phyloP scores from a whole-genome alignment of 2,888 invertebrate species.

The Lysandra bellargus region DNA sequence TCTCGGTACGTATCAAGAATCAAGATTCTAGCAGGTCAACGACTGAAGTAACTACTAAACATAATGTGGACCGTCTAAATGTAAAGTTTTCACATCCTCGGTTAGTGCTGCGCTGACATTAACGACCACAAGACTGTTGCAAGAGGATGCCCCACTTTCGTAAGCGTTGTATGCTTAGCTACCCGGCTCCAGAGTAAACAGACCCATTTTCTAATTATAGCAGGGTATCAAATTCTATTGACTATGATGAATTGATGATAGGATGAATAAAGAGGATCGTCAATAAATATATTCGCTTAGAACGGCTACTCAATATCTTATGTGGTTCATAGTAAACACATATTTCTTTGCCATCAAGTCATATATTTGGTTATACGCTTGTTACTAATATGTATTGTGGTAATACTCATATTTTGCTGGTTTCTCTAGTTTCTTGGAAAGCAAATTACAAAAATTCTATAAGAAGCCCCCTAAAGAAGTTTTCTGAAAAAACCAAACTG shows the following conservation, averaged over 20 bases:
- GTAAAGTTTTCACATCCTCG: slow-evolving; percentile 32
- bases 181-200: slow-evolving; percentile 1
- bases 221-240: not conserved
- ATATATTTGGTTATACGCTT: not conserved
- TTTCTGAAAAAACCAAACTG: not conserved
- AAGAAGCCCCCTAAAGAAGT: not conserved
- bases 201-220: not conserved
- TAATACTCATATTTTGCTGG: not conserved
- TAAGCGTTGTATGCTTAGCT: not conserved
- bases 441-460: not conserved
- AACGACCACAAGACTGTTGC: slow-evolving; percentile 47
- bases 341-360: not conserved
- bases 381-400: not conserved
- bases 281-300: not conserved
- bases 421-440: not conserved
- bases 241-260: not conserved
- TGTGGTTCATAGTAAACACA: not conserved
- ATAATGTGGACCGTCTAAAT: not conserved
- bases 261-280: not conserved
- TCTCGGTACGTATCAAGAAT: no score
- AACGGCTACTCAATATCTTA: not conserved
- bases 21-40: no score
- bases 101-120: slow-evolving; percentile 33
- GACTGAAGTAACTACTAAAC: not conserved
- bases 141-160: slow-evolving; percentile 57